Base-by-base conservation (phyloP, 2,888 invertebrate species). In the Drosophila yooni region DNA sequence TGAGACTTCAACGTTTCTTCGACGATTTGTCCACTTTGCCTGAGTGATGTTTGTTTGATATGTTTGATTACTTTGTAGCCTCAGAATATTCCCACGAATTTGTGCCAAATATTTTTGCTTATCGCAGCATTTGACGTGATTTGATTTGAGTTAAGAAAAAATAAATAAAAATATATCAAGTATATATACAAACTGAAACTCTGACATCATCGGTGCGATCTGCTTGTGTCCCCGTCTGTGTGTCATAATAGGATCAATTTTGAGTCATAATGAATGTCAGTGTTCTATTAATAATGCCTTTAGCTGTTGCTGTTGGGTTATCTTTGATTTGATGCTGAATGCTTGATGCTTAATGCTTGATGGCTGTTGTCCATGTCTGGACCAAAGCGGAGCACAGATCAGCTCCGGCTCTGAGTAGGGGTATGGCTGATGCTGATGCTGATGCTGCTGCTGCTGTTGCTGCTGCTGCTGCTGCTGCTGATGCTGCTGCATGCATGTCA, bases 21-120 rank as follows among this genome's bases (percentile, higher is more conserved):
- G 63, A 66, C 83, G 72, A 86, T 88, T 86, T 86, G 83, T 83
- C 83, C 79, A 88, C 76, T 85, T 88, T 81, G 77, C 71, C 69
- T 86, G 88, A 86, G 76, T 88, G 82, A 86, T 88, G 86, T 82
- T 86, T 88, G 85, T 79, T 82, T 85, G 85, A 85, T 85, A 85
- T 82, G 88, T 85, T 88, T 85, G 85, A 85, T 87, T 85, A 85
- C 85, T 85, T 85, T 88, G 85, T 85, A 31, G 61, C 60, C 65
- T 11, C 69, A 74, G 68, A 79, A 85, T 81, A 82, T 86, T 86
- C 86, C 86, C 86, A 86, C 86, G 86, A 80, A 76, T 52, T 57
- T 66, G 64, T 70, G 74, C 54, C 59, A 72, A 72, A 64, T 67
- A 67, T 86, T 81, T 79, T 76, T 74, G 84, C 88, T 85, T 85